Evolutionary conservation across 2,113 vertebrate species (phyloP).

Genomic region (Xiphophorus couchianus): DNA sequence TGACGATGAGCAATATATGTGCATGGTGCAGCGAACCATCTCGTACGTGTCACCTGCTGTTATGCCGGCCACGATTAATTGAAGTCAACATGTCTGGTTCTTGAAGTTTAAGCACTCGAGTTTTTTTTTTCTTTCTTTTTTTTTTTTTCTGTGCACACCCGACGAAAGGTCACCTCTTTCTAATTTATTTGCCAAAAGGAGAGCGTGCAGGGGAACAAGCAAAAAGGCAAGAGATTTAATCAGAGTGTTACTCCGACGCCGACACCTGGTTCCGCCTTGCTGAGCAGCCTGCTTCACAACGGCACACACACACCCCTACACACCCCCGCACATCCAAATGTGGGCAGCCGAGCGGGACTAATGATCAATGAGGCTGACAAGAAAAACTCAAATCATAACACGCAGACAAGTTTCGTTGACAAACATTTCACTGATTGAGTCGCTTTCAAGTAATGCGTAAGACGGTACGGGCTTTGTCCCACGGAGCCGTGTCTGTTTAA

Average conservation of each 20-base stretch:
- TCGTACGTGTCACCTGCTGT: slow-evolving; percentile 43
- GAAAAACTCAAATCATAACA: slow-evolving; percentile 23
- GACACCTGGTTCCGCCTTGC: slow-evolving; percentile 46
- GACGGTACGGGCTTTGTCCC: background rate
- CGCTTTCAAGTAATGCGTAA: background rate
- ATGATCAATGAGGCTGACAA: slow-evolving; percentile 48
- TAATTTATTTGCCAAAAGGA: slow-evolving; percentile 68
- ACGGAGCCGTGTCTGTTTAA: background rate
- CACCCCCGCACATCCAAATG: slow-evolving; percentile 13
- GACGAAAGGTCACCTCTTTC: slow-evolving; percentile 66
- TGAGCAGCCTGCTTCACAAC: slow-evolving; percentile 17
- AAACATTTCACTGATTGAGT: slow-evolving; percentile 22
- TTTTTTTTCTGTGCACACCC: slow-evolving; percentile 29
- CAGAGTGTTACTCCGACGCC: slow-evolving; percentile 41
- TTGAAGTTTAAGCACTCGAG: slow-evolving; percentile 45
- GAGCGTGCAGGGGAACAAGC: slow-evolving; percentile 46
- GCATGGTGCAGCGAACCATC: slow-evolving; percentile 43
- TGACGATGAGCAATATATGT: slow-evolving; percentile 51
- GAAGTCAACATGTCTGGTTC: slow-evolving; percentile 60
- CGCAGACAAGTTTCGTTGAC: slow-evolving; percentile 27
- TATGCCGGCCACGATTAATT: slow-evolving; percentile 55
- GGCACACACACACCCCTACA: slow-evolving; percentile 9
- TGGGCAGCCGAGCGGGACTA: slow-evolving; percentile 33
- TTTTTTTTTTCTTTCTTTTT: slow-evolving; percentile 12
- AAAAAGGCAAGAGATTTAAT: slow-evolving; percentile 48